Percentiles rank a stretch among this genome's conserved stretches.
These are phyloP conservation scores for Oxytorus armatus DNA, from an alignment of 2,888 invertebrate species.

Conservation along the genomic window DNA sequence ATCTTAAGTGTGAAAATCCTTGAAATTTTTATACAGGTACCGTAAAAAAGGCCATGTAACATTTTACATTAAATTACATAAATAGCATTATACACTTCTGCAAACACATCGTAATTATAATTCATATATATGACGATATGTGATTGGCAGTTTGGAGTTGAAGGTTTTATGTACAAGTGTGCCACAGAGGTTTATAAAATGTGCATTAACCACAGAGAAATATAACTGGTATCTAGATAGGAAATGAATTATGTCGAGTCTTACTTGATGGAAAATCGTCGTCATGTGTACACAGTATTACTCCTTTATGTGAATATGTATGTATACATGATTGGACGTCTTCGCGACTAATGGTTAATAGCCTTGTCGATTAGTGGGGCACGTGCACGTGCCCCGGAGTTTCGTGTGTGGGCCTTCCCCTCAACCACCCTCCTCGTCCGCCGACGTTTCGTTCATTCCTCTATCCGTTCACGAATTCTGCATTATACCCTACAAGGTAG, in stretches of 20 bases:
- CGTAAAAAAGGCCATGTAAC: no score
- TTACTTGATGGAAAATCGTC: slow-evolving; percentile 51
- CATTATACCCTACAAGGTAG: slow-evolving; percentile 6
- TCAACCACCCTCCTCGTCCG: slow-evolving; percentile 15
- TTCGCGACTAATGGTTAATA: slow-evolving; percentile 54
- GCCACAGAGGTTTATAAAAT: no score
- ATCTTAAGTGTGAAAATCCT: no score
- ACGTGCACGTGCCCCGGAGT: slow-evolving; percentile 31
- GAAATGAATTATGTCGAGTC: slow-evolving; percentile 47
- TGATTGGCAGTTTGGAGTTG: no score
- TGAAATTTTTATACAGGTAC: no score
- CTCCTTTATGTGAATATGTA: no score
- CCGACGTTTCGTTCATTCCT: slow-evolving; percentile 21
- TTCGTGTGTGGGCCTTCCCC: slow-evolving; percentile 37
- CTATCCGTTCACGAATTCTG: slow-evolving; percentile 7
- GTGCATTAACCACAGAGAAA: not conserved
- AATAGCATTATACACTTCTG: no score
- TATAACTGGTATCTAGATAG: slow-evolving; percentile 36
- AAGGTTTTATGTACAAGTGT: no score
- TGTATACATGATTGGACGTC: slow-evolving; percentile 15
- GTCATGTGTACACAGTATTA: no score
- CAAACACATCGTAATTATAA: no score
- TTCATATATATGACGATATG: no score
- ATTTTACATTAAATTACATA: no score
- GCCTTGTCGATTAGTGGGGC: slow-evolving; percentile 55